phyloP scores from a whole-genome alignment of 2,888 invertebrate genomes.

The Aromia moschata region DNA sequence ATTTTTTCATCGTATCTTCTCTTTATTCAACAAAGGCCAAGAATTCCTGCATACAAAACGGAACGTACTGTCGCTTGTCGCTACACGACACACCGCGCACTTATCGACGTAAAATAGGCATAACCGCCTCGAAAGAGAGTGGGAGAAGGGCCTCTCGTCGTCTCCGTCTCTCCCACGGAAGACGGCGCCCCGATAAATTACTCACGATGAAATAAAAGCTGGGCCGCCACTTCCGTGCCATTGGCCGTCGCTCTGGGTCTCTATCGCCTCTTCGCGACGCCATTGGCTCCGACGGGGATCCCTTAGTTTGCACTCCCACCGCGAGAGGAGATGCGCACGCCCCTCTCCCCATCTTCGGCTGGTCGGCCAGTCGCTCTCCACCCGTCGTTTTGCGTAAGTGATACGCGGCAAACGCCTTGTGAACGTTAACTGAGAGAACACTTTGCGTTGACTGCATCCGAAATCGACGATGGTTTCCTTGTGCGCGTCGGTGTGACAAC shows the following conservation, averaged over 20 bases:
- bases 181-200: conserved; percentile 30
- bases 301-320: conserved; percentile 30
- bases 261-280: conserved; percentile 26
- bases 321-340: conserved; percentile 29
- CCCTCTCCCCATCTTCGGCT: conserved; percentile 27
- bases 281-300: conserved; percentile 31
- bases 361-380: conserved; percentile 25
- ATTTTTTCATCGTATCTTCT: too few species aligned
- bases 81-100: background rate
- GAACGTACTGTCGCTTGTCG: too few species aligned
- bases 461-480: background rate
- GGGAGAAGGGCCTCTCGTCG: conserved; percentile 1
- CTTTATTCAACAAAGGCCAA: too few species aligned
- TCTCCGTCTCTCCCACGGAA: conserved; percentile 26
- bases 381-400: conserved; percentile 15
- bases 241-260: conserved; percentile 29
- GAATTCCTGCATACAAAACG: too few species aligned
- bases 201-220: conserved; percentile 35
- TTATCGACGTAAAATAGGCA: background rate
- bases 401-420: background rate
- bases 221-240: conserved; percentile 13
- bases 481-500: too few species aligned
- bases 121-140: conserved; percentile 5
- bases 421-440: background rate
- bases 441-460: background rate